phyloP scores from a whole-genome alignment of 2,888 invertebrate species.

The Laothoe populi region DNA sequence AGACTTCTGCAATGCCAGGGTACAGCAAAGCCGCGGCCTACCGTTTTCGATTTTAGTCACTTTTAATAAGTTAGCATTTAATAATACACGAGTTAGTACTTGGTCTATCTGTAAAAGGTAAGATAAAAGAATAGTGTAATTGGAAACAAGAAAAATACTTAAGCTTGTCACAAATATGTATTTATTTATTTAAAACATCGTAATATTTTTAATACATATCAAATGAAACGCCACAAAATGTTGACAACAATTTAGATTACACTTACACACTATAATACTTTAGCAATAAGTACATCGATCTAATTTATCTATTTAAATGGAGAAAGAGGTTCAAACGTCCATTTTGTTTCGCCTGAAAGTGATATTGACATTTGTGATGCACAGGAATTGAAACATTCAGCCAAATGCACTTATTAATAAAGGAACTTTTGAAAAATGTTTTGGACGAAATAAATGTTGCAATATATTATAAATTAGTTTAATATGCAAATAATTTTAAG shows the following conservation, averaged over 20 bases:
- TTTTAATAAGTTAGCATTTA: too few relatives aligned
- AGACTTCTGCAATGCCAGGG: too few relatives aligned
- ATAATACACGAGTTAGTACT: too few relatives aligned
- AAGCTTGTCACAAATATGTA: slow-evolving; percentile 80
- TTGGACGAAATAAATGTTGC: slow-evolving; percentile 69
- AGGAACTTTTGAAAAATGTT: slow-evolving; percentile 65
- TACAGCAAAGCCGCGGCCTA: too few relatives aligned
- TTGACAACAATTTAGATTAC: slow-evolving; percentile 75
- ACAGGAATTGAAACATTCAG: slow-evolving; percentile 52
- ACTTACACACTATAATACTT: slow-evolving; percentile 74
- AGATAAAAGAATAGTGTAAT: too few relatives aligned
- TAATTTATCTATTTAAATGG: slow-evolving; percentile 57
- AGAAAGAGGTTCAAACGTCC: slow-evolving; percentile 65
- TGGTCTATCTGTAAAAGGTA: too few relatives aligned
- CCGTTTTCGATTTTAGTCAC: too few relatives aligned
- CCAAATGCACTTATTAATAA: slow-evolving; percentile 33
- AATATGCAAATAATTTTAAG: slow-evolving; percentile 41
- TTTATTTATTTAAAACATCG: slow-evolving; percentile 79
- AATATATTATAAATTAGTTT: slow-evolving; percentile 29
- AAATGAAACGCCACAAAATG: slow-evolving; percentile 76
- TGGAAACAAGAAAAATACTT: slow-evolving; percentile 34
- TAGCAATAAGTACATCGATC: slow-evolving; percentile 66
- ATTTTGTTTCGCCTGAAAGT: slow-evolving; percentile 39
- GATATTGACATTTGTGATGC: slow-evolving; percentile 41
- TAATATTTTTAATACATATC: slow-evolving; percentile 68